Conservation (phyloP, 2,888 invertebrate species). For the Encarsia formosa region DNA sequence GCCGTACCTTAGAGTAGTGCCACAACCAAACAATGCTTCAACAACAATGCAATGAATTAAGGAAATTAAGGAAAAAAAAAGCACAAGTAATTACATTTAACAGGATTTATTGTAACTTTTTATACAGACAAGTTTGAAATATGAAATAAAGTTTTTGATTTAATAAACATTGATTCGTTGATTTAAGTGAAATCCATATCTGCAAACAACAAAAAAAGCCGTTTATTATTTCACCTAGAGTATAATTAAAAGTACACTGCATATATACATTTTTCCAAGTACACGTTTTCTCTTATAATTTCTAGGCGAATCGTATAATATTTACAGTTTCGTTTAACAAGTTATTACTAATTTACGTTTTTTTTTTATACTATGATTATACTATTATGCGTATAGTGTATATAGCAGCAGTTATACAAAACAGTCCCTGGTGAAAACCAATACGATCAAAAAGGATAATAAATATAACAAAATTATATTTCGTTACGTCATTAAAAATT, state of each 20-base stretch:
- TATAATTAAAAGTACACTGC: constrained; percentile 52
- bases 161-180: constrained; percentile 28
- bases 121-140: constrained; percentile 28
- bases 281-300: constrained; percentile 46
- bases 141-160: constrained; percentile 28
- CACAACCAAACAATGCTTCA: constrained; percentile 53
- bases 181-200: constrained; percentile 32
- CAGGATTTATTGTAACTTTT: constrained; percentile 30
- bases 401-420: constrained; percentile 49
- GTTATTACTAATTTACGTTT: constrained; percentile 40
- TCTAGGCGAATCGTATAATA: constrained; percentile 48
- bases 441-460: constrained; percentile 47
- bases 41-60: constrained; percentile 13
- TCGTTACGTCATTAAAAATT: constrained; percentile 44
- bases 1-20: constrained; percentile 71
- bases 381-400: constrained; percentile 46
- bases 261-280: constrained; percentile 51
- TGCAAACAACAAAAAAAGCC: constrained; percentile 52
- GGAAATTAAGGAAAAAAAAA: constrained; percentile 18
- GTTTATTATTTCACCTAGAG: constrained; percentile 50
- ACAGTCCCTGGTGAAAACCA: constrained; percentile 51
- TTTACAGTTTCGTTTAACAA: constrained; percentile 45
- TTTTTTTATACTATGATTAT: constrained; percentile 39
- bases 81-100: constrained; percentile 28
- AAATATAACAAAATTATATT: constrained; percentile 48